These are phyloP conservation scores for Microcebus lehilahytsara DNA, from an alignment of 2,113 vertebrate species.

Conservation along the genomic window DNA sequence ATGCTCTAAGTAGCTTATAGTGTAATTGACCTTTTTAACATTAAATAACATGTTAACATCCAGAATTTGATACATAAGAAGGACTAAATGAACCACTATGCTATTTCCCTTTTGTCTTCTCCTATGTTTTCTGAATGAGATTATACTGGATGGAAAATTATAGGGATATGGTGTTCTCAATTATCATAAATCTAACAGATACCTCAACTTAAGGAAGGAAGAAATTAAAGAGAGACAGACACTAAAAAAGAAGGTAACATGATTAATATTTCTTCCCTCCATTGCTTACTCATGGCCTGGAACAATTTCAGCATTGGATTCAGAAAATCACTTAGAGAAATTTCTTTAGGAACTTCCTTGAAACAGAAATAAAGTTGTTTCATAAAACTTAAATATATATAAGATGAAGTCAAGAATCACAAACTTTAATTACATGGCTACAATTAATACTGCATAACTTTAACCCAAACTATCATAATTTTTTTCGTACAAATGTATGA, in stretches of 20 bases:
- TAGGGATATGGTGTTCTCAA: neutral
- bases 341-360: neutral
- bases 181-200: neutral
- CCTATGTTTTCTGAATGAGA: neutral
- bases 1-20: neutral
- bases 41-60: neutral
- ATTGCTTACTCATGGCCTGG: neutral
- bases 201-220: neutral
- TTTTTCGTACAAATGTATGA: neutral
- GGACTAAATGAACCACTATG: neutral
- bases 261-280: neutral
- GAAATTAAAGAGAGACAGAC: neutral
- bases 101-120: neutral
- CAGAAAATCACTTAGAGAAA: neutral
- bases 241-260: neutral
- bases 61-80: neutral
- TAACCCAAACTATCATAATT: neutral
- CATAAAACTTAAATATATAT: slow-evolving; percentile 3
- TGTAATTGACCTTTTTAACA: neutral
- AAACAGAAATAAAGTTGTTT: neutral
- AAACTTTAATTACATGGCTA: neutral
- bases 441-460: neutral
- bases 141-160: neutral
- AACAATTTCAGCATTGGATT: neutral
- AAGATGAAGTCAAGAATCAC: neutral